phyloP scores from a whole-genome alignment of 2,113 vertebrate species.

The Apistogramma diplotaenia region DNA sequence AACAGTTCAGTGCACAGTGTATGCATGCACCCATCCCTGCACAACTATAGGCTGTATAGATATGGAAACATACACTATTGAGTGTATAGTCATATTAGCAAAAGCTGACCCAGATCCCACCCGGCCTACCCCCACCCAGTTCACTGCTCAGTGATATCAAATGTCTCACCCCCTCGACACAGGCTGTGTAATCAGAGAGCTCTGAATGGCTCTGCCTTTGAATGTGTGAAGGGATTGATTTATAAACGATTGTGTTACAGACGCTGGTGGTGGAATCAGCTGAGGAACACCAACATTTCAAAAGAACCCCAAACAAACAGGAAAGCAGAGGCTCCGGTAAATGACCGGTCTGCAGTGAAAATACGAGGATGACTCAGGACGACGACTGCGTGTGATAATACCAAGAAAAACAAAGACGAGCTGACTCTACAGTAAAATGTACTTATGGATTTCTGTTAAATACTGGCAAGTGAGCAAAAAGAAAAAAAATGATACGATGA shows the following conservation, averaged over 20 bases:
- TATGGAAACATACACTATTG: too few species aligned
- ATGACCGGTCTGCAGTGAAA: not conserved
- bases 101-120: constrained; percentile 4
- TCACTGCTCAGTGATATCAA: constrained; percentile 8
- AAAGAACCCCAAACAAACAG: not conserved
- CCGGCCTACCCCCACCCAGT: not conserved
- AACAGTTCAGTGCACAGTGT: not conserved
- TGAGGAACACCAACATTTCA: not conserved
- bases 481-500: not conserved
- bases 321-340: not conserved
- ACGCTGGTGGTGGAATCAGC: not conserved
- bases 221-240: constrained; percentile 12
- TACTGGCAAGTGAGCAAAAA: not conserved
- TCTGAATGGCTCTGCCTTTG: not conserved
- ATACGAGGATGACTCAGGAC: not conserved
- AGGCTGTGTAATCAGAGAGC: constrained; percentile 36
- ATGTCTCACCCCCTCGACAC: constrained; percentile 12
- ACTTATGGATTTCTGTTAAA: not conserved
- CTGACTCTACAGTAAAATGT: not conserved
- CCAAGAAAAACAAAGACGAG: not conserved
- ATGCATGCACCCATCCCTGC: not conserved
- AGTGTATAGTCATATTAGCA: not conserved
- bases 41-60: not conserved
- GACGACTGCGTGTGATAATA: not conserved
- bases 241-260: constrained; percentile 3